Evolutionary conservation across 2,797 vertebrate genomes (phyloP), one percentile per base, ranked within the genome.

Genomic region (Hyperoplus lanceolatus): DNA sequence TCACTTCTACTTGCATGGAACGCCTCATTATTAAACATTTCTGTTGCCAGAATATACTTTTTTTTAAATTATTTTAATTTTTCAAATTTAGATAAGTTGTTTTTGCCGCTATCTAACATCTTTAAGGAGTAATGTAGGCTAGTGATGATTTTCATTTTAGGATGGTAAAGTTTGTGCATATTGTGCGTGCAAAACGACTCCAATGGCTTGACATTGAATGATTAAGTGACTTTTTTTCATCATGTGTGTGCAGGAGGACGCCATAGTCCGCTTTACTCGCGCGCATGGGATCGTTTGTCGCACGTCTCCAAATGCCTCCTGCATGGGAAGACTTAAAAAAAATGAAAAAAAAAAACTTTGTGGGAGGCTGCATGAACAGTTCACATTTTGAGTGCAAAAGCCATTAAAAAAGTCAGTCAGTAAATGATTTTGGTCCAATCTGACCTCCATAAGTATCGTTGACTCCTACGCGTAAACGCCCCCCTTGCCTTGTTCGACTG

Each of bases 391-490:
- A 45, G 10, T 5, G 41, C 8, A 11, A 15, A 64, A 59, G 48
- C 13, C 12, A 0, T 7, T 29, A 29, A 7, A 15, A 59, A 16
- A 9, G 49, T 7, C 0, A 55, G 7, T 0, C 8, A 5, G 21
- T 42, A 59, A 36, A 15, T 42, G 4, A 4, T n/a, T 67, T 65
- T 10, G 2, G 36, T 56, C 8, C 5, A 6, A 8, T 9, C 3
- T 36, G 39, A 57, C 18, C 62, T 60, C 38, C 29, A n/a, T 36
- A 53, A 73, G 2, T 36, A 12, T 8, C 7, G 6, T 18, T n/a
- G 0, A 29, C 70, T 78, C 73, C 45, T 3, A 63, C 74, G 58
- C 69, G 41, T 69, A 51, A 79, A 70, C 76, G 46, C 74, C 84
- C 79, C 64, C 29, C 29, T 29, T 29, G 29, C 29, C 43, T 4